Base-by-base conservation (phyloP, 2,888 invertebrate species). In the Xanthorhoe spadicearia region DNA sequence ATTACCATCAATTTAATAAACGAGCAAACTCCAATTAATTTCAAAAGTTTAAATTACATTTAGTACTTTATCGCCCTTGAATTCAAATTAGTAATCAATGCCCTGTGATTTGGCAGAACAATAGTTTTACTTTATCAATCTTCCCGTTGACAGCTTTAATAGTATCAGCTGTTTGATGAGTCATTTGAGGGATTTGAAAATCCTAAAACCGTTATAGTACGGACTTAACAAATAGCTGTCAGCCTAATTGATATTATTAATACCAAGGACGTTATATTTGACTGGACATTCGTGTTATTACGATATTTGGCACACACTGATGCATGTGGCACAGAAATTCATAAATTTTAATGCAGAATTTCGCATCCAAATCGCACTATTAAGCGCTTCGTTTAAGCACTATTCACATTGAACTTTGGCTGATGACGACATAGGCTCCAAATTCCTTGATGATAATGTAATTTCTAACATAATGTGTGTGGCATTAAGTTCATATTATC, bases 61-160 rank as follows among this genome's bases (percentile, higher is more conserved):
- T 58, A 8, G 17, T 53, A 18, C 15, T 13, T 17, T 48, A 52
- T 59, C 35, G 15, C 46, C 58, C 53, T 61, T 54, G 17, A 18
- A 46, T 49, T 28, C 13, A 28, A 57, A 66, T 66, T 69, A 64
- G 50, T 59, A 17, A 61, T 62, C 50, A 57, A 50, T 66, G 58
- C 46, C 48, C 17, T 18, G 51, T 64, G 51, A 68, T 73, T 72
- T 75, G 73, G 74, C 73, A 75, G 57, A 66, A 67, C 63, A 64
- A 69, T 59, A 19, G 62, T 68, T 68, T 13, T 70, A 69, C 68
- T 55, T 63, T 58, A 77, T 77, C 70, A 65, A 80, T 82, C 69
- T 73, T 60, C 55, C 19, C 66, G 71, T 53, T 72, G 76, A 73
- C 76, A 75, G 64, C 38, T 19, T 18, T 75, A 67, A 77, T 77